Evolutionary conservation across 2,113 vertebrate genomes (phyloP).

Genomic region (Dinomys branickii): DNA sequence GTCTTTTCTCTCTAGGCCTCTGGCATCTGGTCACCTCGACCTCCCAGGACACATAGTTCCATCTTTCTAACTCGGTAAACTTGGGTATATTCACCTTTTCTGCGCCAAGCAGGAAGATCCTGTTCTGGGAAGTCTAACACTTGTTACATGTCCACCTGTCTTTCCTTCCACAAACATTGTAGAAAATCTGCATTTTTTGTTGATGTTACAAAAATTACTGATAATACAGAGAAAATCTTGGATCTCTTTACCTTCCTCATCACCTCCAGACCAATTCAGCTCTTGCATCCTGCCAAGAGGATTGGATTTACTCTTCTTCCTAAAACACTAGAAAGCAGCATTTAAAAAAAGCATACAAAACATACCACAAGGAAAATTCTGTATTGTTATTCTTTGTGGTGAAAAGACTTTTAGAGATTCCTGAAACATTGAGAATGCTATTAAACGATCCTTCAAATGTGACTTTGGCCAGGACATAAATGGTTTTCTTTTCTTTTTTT

Average conservation of each 20-base stretch:
- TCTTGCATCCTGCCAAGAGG: background rate
- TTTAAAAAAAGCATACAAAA: background rate
- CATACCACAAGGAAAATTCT: background rate
- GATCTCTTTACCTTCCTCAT: background rate
- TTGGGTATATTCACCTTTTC: too few relatives aligned
- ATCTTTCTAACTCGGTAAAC: background rate
- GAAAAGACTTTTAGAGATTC: background rate
- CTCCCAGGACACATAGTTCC: background rate
- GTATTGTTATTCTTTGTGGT: background rate
- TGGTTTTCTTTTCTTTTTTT: background rate
- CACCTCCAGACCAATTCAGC: background rate
- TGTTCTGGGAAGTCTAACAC: background rate
- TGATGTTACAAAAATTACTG: background rate
- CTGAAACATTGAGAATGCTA: background rate
- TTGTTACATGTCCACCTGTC: background rate
- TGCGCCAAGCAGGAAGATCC: accelerated
- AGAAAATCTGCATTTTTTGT: background rate
- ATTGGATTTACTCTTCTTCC: background rate
- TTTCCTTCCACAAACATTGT: background rate
- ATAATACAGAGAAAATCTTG: background rate
- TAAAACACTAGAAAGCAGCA: background rate
- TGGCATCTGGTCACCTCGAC: background rate
- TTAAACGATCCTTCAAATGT: background rate
- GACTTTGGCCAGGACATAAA: background rate
- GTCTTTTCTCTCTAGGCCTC: background rate